Conservation (phyloP, 2,113 vertebrate species). For the Bujurquina vittata region DNA sequence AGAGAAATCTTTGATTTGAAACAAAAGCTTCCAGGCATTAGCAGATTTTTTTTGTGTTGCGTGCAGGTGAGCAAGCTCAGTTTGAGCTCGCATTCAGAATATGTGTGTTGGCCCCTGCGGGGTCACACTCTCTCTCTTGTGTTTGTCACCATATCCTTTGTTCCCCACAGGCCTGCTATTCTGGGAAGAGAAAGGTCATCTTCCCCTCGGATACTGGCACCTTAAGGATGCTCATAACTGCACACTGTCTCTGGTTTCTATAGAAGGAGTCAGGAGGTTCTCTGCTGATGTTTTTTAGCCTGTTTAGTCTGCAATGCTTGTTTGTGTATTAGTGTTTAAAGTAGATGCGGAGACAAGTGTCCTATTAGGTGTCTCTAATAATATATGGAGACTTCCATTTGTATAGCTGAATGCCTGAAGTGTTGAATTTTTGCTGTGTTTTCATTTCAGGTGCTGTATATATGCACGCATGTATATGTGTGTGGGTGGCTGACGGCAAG, state of each 20-base stretch:
- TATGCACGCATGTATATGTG: not conserved
- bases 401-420: not conserved
- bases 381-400: not conserved
- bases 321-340: not conserved
- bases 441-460: not conserved
- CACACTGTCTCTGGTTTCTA: conserved; percentile 6
- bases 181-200: conserved; percentile 59
- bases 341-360: not conserved
- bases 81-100: conserved; percentile 9
- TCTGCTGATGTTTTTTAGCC: not conserved
- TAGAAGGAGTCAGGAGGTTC: not conserved
- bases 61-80: not conserved
- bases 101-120: conserved; percentile 30
- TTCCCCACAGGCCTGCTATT: conserved; percentile 65
- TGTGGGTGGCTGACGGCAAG: not conserved
- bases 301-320: not conserved
- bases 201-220: conserved; percentile 26
- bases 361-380: not conserved
- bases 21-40: too few species aligned
- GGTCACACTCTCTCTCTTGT: conserved; percentile 41
- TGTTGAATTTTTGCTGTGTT: not conserved
- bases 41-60: not conserved
- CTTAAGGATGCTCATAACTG: conserved; percentile 49
- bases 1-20: not conserved
- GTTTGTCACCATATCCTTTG: conserved; percentile 57